Percentiles rank a stretch among this genome's conserved stretches.
phyloP scores from a whole-genome alignment of 2,113 vertebrate species.

The Trogon melanurus region DNA sequence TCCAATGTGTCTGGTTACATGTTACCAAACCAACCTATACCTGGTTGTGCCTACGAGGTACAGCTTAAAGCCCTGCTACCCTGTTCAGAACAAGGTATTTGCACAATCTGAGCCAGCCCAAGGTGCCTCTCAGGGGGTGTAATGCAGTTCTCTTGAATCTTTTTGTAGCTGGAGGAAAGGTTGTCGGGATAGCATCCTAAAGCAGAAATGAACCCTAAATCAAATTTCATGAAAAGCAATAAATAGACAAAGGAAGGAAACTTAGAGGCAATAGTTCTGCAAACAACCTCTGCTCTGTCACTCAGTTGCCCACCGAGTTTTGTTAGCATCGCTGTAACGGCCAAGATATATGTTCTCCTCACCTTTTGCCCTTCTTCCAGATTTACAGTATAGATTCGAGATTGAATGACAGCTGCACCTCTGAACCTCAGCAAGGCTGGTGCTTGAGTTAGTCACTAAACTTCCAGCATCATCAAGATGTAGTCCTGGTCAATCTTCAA shows the following conservation, averaged over 20 bases:
- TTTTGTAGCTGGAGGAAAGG: background rate
- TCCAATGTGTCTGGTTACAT: rapidly evolving
- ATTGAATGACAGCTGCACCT: background rate
- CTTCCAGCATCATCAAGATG: background rate
- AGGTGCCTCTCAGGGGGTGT: background rate
- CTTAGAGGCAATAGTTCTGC: background rate
- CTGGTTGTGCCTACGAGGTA: background rate
- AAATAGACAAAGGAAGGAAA: background rate
- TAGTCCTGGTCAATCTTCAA: background rate
- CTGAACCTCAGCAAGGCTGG: background rate
- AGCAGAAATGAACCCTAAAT: background rate
- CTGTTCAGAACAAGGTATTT: background rate
- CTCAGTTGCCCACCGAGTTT: rapidly evolving
- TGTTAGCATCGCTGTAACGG: background rate
- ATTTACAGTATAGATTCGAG: background rate
- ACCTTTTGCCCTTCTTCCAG: background rate
- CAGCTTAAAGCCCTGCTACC: background rate
- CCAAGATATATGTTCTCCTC: background rate
- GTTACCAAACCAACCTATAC: rapidly evolving
- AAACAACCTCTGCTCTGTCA: too few relatives aligned
- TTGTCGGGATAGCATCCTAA: background rate
- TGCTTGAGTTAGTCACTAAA: background rate
- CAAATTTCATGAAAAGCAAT: background rate
- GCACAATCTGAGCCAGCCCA: too few relatives aligned
- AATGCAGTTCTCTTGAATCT: background rate